A percentile compares a stretch with the other conserved stretches of the same genome.
Evolutionary conservation across 2,113 vertebrate genomes (phyloP).

Genomic region (Budorcas taxicolor): DNA sequence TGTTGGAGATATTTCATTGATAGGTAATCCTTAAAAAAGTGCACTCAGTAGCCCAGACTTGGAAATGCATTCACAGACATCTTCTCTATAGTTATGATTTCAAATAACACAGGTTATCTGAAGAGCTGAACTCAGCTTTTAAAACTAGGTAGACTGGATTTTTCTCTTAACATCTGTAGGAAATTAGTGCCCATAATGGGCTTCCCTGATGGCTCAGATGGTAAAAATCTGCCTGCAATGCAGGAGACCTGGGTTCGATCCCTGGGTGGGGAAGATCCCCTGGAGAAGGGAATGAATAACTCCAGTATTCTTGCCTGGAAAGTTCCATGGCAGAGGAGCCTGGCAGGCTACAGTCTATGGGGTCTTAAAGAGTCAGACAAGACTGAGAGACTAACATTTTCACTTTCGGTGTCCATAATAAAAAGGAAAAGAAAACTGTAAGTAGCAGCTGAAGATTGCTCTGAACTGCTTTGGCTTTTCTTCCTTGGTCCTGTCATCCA

Average conservation of each 20-base stretch:
- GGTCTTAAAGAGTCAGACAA: not conserved
- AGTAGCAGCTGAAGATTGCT: not conserved
- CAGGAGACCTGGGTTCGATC: not conserved
- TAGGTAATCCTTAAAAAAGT: not conserved
- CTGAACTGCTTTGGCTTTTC: not conserved
- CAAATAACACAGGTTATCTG: not conserved
- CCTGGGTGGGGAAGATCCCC: not conserved
- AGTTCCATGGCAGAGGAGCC: not conserved
- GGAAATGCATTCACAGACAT: not conserved
- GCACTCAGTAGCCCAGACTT: not conserved
- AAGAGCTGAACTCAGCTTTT: not conserved
- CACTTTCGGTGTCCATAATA: not conserved
- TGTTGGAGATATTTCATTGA: not conserved
- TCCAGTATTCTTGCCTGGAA: not conserved
- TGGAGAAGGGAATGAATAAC: not conserved
- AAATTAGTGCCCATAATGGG: not conserved
- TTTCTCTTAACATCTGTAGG: not conserved
- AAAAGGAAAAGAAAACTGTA: not conserved
- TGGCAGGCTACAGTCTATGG: not conserved
- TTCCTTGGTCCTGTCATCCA: not conserved
- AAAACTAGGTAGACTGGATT: not conserved
- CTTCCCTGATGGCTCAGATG: not conserved
- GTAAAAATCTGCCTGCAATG: not conserved
- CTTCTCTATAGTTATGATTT: not conserved
- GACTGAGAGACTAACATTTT: not conserved